Percentiles rank a stretch among this genome's conserved stretches.
phyloP scores from a whole-genome alignment of 2,888 invertebrate species.

The Pandemis corylana region DNA sequence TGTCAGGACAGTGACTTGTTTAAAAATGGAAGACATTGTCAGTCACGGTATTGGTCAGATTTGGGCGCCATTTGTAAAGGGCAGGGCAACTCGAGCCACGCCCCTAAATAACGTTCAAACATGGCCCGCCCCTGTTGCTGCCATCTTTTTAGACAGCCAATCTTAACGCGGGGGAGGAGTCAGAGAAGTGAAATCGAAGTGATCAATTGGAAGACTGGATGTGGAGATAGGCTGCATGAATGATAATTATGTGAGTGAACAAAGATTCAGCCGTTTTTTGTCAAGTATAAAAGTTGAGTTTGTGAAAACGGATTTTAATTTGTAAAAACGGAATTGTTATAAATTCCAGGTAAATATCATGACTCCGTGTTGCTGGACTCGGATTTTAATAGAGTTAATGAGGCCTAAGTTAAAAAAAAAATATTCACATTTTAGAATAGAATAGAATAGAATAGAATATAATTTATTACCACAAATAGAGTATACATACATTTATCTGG shows the following conservation, averaged over 20 bases:
- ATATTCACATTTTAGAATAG: too few relatives aligned
- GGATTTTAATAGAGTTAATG: too few relatives aligned
- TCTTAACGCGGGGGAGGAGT: constrained; percentile 62
- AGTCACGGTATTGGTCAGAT: constrained; percentile 69
- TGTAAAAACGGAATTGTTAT: too few relatives aligned
- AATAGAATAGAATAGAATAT: too few relatives aligned
- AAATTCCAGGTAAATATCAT: too few relatives aligned
- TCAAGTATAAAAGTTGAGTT: too few relatives aligned
- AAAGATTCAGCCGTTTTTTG: neutral
- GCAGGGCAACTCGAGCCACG: constrained; percentile 67
- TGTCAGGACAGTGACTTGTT: constrained; percentile 51
- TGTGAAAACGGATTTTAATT: too few relatives aligned
- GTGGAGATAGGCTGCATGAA: neutral
- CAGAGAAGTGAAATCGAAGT: constrained; percentile 31
- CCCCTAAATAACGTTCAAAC: constrained; percentile 65
- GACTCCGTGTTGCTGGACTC: too few relatives aligned
- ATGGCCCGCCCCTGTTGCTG: constrained; percentile 64
- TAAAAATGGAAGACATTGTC: constrained; percentile 60
- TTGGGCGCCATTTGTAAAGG: constrained; percentile 83
- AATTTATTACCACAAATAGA: too few relatives aligned
- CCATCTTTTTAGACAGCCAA: constrained; percentile 70
- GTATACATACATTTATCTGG: too few relatives aligned
- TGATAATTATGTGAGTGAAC: neutral
- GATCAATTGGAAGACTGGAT: constrained; percentile 34
- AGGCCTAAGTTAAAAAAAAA: too few relatives aligned